Evolutionary conservation across 2,113 vertebrate species (phyloP), one percentile per base, ranked within the genome.

Genomic region (Noctilio leporinus): DNA sequence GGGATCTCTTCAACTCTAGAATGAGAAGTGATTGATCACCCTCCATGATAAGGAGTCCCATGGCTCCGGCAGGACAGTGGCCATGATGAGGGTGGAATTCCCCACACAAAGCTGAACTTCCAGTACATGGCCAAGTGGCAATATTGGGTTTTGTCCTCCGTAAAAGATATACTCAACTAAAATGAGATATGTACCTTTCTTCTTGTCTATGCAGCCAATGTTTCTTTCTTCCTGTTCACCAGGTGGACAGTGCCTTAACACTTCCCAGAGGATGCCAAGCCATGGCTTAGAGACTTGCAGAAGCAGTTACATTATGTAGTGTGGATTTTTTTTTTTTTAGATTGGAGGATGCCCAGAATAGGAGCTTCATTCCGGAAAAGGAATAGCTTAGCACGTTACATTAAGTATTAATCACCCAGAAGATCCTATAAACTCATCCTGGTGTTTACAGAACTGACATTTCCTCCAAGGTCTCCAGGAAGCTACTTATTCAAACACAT

Each of bases 321-420:
- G 10, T 49, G 9, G 1, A 16, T 4, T 67, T 69, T 49, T 69
- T 87, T 72, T 78, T 87, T 76, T 89, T 65, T 9, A 59, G 20
- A 0, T 65, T 73, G 67, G 59, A 91, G 94, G 6, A 57, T 86
- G 73, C 47, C 88, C 81, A 87, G 24, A 94, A 40, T 51, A 95
- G 55, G 73, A 88, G 35, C n/a, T 90, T 95, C 55, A 24, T 96
- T 84, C 69, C 49, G 65, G 51, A 55, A 89, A 89, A 95, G 40
- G 45, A 65, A 84, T 24, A 59, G 40, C 30, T 87, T 81, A 67
- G 65, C 30, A 35, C 28, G 57, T 83, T 83, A 30, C 11, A 38
- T 72, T 73, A 83, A 88, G 30, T 35, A 70, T 76, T 92, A 82
- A 86, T 88, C 35, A 81, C 33, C n/a, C 49, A 76, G 49, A 91